Evolutionary conservation across 2,888 invertebrate species (phyloP).

Genomic region (Sycophila texana): DNA sequence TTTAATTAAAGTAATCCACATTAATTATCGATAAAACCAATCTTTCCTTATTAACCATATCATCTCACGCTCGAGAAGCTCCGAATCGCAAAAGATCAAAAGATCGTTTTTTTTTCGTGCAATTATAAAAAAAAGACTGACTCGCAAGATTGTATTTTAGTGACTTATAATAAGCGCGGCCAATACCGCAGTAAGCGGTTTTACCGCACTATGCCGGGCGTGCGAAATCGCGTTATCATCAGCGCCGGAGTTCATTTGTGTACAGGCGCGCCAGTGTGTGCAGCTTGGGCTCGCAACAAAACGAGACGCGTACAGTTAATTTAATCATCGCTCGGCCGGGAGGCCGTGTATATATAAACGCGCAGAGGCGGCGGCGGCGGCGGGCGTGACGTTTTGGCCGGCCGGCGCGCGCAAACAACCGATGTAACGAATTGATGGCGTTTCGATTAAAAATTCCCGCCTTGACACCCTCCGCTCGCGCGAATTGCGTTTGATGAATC

Average conservation of each 20-base stretch:
- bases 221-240: slow-evolving; percentile 33
- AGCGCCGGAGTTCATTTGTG: not conserved
- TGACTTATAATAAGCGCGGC: slow-evolving; percentile 7
- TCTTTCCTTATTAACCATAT: too few relatives aligned
- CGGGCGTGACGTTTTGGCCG: too few relatives aligned
- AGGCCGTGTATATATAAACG: too few relatives aligned
- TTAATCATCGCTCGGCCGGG: slow-evolving; percentile 32
- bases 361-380: too few relatives aligned
- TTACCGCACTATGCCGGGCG: not conserved
- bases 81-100: too few relatives aligned
- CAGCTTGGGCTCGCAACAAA: slow-evolving; percentile 25
- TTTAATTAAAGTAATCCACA: too few relatives aligned
- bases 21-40: too few relatives aligned
- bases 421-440: slow-evolving; percentile 11
- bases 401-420: not conserved
- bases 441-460: not conserved
- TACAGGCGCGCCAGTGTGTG: not conserved
- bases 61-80: too few relatives aligned
- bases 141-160: not conserved
- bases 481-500: slow-evolving; percentile 1
- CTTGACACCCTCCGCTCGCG: not conserved
- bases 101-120: too few relatives aligned
- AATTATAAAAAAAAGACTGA: too few relatives aligned
- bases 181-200: slow-evolving; percentile 16
- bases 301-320: slow-evolving; percentile 17